Percentiles rank a stretch among this genome's conserved stretches.
phyloP scores from a whole-genome alignment of 2,888 invertebrate genomes.

The Cremastinae sp. region DNA sequence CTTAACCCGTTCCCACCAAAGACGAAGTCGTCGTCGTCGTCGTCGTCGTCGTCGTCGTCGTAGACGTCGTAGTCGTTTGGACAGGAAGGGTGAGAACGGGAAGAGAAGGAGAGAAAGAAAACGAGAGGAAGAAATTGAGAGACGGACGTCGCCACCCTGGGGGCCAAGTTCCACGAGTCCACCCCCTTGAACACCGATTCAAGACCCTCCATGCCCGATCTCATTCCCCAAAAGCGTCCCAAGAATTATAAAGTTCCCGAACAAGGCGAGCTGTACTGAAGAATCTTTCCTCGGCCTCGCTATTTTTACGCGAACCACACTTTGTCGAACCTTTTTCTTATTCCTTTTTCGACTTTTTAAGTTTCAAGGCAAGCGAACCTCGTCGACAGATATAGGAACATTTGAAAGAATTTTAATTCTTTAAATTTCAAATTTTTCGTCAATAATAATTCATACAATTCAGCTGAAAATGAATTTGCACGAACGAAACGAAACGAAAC shows the following conservation, averaged over 20 bases:
- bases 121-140: constrained; percentile 38
- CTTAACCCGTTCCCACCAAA: constrained; percentile 67
- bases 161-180: constrained; percentile 65
- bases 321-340: constrained; percentile 26
- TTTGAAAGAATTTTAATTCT: no score
- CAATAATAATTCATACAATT: no score
- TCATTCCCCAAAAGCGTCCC: constrained; percentile 79
- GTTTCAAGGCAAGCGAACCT: background rate
- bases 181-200: constrained; percentile 49
- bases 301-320: constrained; percentile 1
- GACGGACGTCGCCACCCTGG: constrained; percentile 53
- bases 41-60: constrained; percentile 50
- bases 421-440: no score
- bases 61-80: constrained; percentile 54
- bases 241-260: constrained; percentile 79
- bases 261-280: constrained; percentile 61
- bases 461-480: no score
- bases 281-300: constrained; percentile 40
- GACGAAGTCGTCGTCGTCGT: constrained; percentile 57
- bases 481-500: no score
- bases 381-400: no score
- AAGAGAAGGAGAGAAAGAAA: constrained; percentile 9
- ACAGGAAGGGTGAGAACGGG: constrained; percentile 25
- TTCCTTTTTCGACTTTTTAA: constrained; percentile 31
- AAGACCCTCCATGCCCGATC: constrained; percentile 66